Conservation (phyloP, 2,888 invertebrate species). For the Diplazon laetatorius region DNA sequence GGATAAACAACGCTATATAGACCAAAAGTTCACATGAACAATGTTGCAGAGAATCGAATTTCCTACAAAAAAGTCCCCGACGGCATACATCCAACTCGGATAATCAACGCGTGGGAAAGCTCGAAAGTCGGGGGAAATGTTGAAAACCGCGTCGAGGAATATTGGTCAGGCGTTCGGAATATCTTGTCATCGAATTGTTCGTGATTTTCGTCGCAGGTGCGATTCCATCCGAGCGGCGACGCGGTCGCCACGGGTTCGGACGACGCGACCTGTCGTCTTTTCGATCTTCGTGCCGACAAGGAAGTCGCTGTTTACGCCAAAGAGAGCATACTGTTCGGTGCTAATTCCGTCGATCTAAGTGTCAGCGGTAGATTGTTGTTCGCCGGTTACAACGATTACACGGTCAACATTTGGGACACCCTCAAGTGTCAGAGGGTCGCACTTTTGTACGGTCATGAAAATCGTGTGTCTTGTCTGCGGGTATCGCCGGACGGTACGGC, state of each 20-base stretch:
- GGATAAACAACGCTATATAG: too few species aligned
- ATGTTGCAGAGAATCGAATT: too few species aligned
- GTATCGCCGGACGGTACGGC: slow-evolving; percentile 99
- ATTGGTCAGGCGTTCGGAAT: too few species aligned
- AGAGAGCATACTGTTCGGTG: slow-evolving; percentile 98
- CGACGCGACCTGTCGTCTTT: slow-evolving; percentile 98
- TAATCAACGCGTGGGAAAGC: too few species aligned
- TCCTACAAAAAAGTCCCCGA: too few species aligned
- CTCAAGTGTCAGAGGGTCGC: slow-evolving; percentile 95
- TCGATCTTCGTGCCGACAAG: slow-evolving; percentile 98
- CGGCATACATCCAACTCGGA: too few species aligned
- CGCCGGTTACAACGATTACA: slow-evolving; percentile 99
- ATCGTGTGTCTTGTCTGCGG: slow-evolving; percentile 95
- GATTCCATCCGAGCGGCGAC: slow-evolving; percentile 99
- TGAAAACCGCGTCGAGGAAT: too few species aligned
- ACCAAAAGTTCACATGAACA: too few species aligned
- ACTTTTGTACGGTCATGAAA: slow-evolving; percentile 97
- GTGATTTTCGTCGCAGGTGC: slow-evolving; percentile 84
- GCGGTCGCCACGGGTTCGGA: slow-evolving; percentile 99
- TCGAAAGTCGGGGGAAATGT: too few species aligned
- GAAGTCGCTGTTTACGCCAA: slow-evolving; percentile 98
- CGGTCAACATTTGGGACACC: slow-evolving; percentile 99
- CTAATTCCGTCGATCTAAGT: slow-evolving; percentile 98
- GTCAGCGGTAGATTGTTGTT: slow-evolving; percentile 97
- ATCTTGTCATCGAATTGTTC: too few species aligned